Evolutionary conservation across 2,888 invertebrate species (phyloP), one percentile per base, ranked within the genome.

Genomic region (Ennomos erosarius): DNA sequence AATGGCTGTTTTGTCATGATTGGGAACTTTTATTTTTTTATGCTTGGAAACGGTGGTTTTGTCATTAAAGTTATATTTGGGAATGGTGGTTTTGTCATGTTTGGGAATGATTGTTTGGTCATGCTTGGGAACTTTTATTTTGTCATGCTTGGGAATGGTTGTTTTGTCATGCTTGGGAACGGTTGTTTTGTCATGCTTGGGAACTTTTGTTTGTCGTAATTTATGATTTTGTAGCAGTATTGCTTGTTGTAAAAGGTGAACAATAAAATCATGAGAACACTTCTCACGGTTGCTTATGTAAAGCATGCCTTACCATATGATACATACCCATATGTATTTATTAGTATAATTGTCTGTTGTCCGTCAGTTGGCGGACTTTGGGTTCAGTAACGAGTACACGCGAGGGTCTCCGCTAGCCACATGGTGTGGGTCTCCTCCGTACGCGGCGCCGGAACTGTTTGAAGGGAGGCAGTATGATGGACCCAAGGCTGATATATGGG

Each of bases 401-500:
- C 93, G 95, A 55, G 98, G 96, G n/a, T 94, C 95, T 45, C 94
- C 95, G 42, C 88, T 98, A 62, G 95, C 95, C 54, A 98, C 98
- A 43, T 97, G 97, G 96, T 98, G 98, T 82, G 98, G 98, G 0
- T 97, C 97, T 52, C 98, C 98, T 12, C 98, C 98, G 0, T 98
- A 98, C 85, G 98, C 98, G 4, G 98, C 98, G 39, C 98, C 98
- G 0, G 99, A 99, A 92, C 94, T 99, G 48, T 99, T 99, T 88
- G 97, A 98, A 86, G 99, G 99, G 8, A 94, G 97, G 56, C 96
- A 97, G 77, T 99, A 99, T 80, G 98, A 98, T 82, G 99, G 99
- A 10, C 98, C 99, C 46, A 97, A 97, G 85, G 98, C 99, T 33
- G 99, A 99, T 87, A 97, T 99, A 79, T 99, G 99, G 99, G 98